These are phyloP conservation scores for Daphoenositta chrysoptera DNA, from an alignment of 2,113 vertebrate species.

Conservation along the genomic window DNA sequence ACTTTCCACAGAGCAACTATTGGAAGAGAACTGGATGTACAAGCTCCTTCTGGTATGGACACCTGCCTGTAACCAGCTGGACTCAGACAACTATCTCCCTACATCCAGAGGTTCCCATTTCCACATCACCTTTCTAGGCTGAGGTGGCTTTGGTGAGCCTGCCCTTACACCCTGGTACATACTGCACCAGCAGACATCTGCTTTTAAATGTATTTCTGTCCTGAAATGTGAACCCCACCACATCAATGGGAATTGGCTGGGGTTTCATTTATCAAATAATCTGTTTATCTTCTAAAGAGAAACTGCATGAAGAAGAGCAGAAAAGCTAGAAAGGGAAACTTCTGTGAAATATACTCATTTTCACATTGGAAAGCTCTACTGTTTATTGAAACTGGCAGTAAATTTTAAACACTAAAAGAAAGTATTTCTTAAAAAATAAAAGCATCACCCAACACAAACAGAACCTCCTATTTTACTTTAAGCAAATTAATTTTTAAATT, in stretches of 20 bases:
- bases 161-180: neutral
- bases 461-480: constrained; percentile 15
- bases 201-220: neutral
- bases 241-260: neutral
- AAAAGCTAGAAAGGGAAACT: neutral
- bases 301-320: neutral
- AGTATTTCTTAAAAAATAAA: constrained; percentile 47
- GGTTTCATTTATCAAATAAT: neutral
- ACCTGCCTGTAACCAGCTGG: neutral
- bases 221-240: neutral
- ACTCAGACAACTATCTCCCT: neutral
- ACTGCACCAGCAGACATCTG: neutral
- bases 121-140: neutral
- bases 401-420: constrained; percentile 17
- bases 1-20: neutral
- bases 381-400: constrained; percentile 56
- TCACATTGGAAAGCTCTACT: constrained; percentile 9
- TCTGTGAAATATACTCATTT: neutral
- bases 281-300: neutral
- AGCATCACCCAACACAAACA: constrained; percentile 21
- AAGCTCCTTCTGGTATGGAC: constrained; percentile 28
- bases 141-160: neutral
- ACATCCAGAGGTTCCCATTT: neutral
- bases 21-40: constrained; percentile 36
- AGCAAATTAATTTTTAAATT: constrained; percentile 10